These are phyloP conservation scores for Dolichopus griseipennis DNA, from an alignment of 2,888 invertebrate species.

Conservation along the genomic window DNA sequence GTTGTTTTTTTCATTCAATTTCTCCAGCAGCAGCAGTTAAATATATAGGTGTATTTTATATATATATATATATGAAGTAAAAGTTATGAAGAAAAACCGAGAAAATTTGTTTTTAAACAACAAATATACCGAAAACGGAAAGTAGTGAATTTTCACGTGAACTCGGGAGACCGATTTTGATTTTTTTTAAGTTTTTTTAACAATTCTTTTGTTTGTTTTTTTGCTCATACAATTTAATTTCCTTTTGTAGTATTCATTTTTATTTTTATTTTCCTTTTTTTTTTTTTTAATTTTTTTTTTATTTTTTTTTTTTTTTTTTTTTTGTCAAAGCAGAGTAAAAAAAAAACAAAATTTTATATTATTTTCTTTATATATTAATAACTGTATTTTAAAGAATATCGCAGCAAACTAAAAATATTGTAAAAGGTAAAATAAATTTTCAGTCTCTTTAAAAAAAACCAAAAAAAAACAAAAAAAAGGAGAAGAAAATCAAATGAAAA, in stretches of 20 bases:
- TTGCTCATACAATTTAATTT: background rate
- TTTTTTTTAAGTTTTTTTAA: too few relatives aligned
- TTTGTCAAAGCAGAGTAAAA: background rate
- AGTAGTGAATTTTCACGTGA: background rate
- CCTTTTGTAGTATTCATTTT: background rate
- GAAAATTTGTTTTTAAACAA: too few relatives aligned
- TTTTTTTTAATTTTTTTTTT: background rate
- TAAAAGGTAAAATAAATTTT: background rate
- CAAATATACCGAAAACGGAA: too few relatives aligned
- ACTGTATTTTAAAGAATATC: constrained; percentile 2
- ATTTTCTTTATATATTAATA: background rate
- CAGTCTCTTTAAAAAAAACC: background rate
- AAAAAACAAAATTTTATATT: background rate
- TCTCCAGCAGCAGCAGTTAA: too few relatives aligned
- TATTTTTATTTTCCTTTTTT: background rate
- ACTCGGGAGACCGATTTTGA: background rate
- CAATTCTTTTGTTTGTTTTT: background rate
- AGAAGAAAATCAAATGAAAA: background rate
- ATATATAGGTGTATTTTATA: too few relatives aligned
- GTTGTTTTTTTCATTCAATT: too few relatives aligned
- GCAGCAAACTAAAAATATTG: constrained; percentile 1
- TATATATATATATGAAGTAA: too few relatives aligned
- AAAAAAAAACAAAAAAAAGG: background rate
- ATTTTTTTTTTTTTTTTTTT: background rate
- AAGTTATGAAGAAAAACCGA: too few relatives aligned